Percentiles rank a stretch among this genome's conserved stretches.
Conservation (phyloP, 2,888 invertebrate species). For the Pristionchus arcanus region DNA sequence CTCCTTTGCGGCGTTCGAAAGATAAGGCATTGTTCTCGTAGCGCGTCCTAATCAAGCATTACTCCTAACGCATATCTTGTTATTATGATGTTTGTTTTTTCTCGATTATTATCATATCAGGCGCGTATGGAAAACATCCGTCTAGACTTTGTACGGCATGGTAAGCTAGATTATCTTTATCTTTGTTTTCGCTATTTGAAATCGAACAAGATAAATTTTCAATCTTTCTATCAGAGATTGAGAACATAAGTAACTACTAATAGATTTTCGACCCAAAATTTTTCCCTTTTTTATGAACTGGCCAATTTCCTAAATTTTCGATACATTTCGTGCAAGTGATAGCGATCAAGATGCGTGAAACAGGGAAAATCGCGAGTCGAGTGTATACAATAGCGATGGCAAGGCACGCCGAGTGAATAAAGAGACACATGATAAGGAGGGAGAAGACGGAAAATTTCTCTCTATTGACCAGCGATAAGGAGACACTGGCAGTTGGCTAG, state of each 20-base stretch:
- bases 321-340: background rate
- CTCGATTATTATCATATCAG: background rate
- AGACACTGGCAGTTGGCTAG: too few species aligned
- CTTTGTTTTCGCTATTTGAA: background rate
- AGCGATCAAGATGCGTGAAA: background rate
- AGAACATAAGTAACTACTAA: too few species aligned
- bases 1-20: background rate
- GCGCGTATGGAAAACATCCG: background rate
- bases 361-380: background rate
- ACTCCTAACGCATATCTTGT: background rate
- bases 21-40: background rate
- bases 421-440: too few species aligned
- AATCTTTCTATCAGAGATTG: too few species aligned
- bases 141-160: background rate
- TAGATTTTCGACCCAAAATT: too few species aligned
- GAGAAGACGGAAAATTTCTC: too few species aligned
- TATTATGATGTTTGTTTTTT: background rate
- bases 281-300: too few species aligned
- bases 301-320: too few species aligned
- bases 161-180: background rate
- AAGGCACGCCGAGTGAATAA: too few species aligned
- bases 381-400: too few species aligned
- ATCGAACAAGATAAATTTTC: too few species aligned
- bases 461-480: too few species aligned
- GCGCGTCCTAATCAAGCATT: background rate